Conservation (phyloP, 2,888 invertebrate species). For the Heliconius cydno region DNA sequence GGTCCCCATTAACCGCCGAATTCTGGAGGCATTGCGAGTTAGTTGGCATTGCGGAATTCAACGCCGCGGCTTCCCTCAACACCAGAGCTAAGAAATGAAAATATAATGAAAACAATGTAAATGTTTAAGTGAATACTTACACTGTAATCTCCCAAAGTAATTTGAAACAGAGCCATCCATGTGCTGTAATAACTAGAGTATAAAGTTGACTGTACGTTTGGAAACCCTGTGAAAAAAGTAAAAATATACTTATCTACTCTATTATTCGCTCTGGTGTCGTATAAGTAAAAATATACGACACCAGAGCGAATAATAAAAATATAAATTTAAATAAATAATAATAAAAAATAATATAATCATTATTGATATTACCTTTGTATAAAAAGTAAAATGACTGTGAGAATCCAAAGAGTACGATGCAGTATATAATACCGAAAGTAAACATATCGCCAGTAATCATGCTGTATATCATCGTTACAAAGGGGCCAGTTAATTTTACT, state of each 20-base stretch:
- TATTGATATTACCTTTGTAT: conserved; percentile 86
- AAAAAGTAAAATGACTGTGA: conserved; percentile 98
- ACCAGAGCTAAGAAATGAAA: too few species aligned
- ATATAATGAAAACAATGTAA: neutral
- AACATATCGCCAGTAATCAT: conserved; percentile 99
- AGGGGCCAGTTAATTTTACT: conserved; percentile 97
- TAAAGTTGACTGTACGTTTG: conserved; percentile 90
- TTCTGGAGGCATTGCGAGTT: too few species aligned
- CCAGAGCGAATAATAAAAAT: neutral
- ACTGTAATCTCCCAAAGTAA: conserved; percentile 98
- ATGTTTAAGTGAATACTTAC: conserved; percentile 83
- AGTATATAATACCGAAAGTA: conserved; percentile 98
- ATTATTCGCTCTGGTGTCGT: too few species aligned
- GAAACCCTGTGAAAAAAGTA: conserved; percentile 83
- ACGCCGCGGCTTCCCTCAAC: too few species aligned
- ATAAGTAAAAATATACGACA: too few species aligned
- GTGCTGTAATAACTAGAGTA: conserved; percentile 94
- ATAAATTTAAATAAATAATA: neutral
- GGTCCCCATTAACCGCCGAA: too few species aligned
- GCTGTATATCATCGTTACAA: conserved; percentile 99
- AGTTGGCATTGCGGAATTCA: too few species aligned
- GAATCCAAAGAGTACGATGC: conserved; percentile 96
- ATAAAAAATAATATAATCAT: neutral
- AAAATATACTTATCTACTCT: too few species aligned
- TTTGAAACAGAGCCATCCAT: conserved; percentile 99